Evolutionary conservation across 1,140 invertebrate species (phyloP), one percentile per base, ranked within the genome.

Genomic region (Platyscapa corneri): DNA sequence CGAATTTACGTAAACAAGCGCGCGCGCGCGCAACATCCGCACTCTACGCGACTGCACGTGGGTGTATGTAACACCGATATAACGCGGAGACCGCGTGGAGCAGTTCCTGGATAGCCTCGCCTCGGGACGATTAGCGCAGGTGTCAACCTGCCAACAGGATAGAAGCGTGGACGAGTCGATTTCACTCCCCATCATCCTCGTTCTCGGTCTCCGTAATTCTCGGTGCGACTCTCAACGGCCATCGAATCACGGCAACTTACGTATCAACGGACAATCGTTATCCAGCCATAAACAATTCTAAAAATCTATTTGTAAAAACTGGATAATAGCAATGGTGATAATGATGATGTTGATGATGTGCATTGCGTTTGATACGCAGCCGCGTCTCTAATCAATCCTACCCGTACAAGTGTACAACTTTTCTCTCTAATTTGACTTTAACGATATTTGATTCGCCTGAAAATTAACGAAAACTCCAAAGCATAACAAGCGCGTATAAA

Each of bases 81-180:
- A 42, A 82, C 74, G 49, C 5, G 3, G 87, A 85, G 65, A 86
- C 5, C 30, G 86, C 76, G 85, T 82, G 83, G 87, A 88, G 88
- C 80, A 86, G 70, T 86, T 79, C 77, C 87, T 88, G 88, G 88
- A 90, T 90, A 89, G 88, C 89, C 88, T 89, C 88, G 88, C 87
- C 87, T 75, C 87, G 90, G 85, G 83, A 88, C 89, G 90, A 91
- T 91, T 90, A 91, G 87, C 87, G 87, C 87, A 88, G 87, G 88
- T 90, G 88, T 90, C 88, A 90, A 90, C 80, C 89, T 86, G 87
- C 79, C 87, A 87, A 87, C 85, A 70, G 67, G 85, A 88, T 70
- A 34, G 75, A 78, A 64, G n/a, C 64, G 84, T 70, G 85, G 67
- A 80, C 86, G 53, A 76, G 77, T 77, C 37, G 53, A 84, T 81